Conservation (phyloP, 2,797 vertebrate species). For the Acipenser ruthenus region DNA sequence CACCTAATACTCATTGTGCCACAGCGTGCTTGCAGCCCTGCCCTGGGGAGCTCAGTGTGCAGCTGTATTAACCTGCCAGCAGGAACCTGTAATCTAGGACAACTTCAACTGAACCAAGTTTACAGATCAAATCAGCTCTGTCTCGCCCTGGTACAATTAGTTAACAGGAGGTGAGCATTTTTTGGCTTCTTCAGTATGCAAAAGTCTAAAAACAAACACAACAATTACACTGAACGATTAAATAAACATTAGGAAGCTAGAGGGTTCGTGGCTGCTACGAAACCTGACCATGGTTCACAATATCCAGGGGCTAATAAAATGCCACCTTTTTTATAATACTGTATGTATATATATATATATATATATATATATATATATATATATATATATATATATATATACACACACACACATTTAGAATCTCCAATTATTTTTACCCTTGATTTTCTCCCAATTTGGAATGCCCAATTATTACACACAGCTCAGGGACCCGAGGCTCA, state of each 20-base stretch:
- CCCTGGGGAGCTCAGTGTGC: background rate
- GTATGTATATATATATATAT: too few relatives aligned
- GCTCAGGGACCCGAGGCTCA: too few relatives aligned
- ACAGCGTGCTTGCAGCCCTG: background rate
- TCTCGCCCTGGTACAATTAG: background rate
- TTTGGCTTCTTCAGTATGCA: background rate
- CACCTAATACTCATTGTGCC: constrained; percentile 1
- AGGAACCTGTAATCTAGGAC: background rate
- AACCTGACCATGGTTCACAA: background rate
- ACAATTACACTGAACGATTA: background rate
- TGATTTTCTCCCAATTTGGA: too few relatives aligned
- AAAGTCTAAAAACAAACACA: background rate
- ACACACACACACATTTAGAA: too few relatives aligned
- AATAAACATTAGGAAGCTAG: background rate
- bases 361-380: too few relatives aligned
- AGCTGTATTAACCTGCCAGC: constrained; percentile 1
- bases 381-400: too few relatives aligned
- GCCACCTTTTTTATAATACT: too few relatives aligned
- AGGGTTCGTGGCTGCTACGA: background rate
- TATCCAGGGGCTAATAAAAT: too few relatives aligned
- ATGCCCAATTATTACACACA: too few relatives aligned
- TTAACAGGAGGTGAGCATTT: background rate
- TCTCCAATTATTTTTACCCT: too few relatives aligned
- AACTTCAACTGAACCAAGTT: background rate
- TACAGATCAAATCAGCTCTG: background rate